Conservation (phyloP, 2,113 vertebrate species). For the Datnioides undecimradiatus region DNA sequence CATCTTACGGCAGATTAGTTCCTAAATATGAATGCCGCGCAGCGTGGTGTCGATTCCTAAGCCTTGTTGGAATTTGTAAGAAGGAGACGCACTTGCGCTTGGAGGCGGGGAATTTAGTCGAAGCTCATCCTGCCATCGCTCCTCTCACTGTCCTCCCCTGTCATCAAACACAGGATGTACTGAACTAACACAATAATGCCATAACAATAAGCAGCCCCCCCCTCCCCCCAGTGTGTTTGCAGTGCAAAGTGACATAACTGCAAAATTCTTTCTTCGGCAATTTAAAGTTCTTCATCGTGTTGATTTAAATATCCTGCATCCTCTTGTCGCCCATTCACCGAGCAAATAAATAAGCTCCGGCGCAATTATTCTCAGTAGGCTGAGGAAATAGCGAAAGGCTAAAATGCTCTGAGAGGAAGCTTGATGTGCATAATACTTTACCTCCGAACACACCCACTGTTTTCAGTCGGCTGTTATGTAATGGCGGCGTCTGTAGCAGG, state of each 20-base stretch:
- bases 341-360: conserved; percentile 17
- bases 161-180: neutral
- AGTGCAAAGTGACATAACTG: neutral
- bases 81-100: conserved; percentile 26
- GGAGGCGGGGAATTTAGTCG: conserved; percentile 23
- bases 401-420: conserved; percentile 26
- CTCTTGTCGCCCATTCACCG: neutral
- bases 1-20: conserved; percentile 28
- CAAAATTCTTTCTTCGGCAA: neutral
- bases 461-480: conserved; percentile 13
- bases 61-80: conserved; percentile 42
- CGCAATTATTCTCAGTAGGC: neutral
- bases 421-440: neutral
- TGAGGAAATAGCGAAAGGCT: conserved; percentile 6
- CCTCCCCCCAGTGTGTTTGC: neutral
- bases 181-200: neutral
- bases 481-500: conserved; percentile 23
- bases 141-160: conserved; percentile 2
- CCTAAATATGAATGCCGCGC: conserved; percentile 26
- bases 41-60: conserved; percentile 44
- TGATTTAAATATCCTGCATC: neutral
- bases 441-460: conserved; percentile 15
- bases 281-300: neutral
- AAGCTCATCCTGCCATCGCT: conserved; percentile 24
- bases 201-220: conserved; percentile 1